These are phyloP conservation scores for Opisthograptis luteolata DNA, from an alignment of 2,888 invertebrate genomes.

Conservation along the genomic window DNA sequence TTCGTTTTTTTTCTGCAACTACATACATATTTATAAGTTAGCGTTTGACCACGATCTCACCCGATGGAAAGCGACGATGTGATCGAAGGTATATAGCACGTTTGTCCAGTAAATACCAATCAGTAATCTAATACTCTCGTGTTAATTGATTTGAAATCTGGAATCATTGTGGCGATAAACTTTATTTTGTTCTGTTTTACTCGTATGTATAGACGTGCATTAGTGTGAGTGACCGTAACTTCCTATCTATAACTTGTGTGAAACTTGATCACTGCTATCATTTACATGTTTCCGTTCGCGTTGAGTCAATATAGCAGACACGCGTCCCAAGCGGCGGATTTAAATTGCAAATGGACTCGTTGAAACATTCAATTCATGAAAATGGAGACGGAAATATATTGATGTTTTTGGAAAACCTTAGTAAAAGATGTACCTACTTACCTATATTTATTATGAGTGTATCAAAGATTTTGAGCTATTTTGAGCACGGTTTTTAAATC, in stretches of 20 bases:
- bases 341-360: constrained; percentile 67
- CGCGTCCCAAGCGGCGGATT: constrained; percentile 58
- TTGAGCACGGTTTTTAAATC: too few relatives aligned
- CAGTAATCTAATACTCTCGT: too few relatives aligned
- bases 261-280: constrained; percentile 1
- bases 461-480: too few relatives aligned
- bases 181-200: not conserved
- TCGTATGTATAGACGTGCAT: not conserved
- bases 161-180: too few relatives aligned
- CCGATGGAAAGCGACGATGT: too few relatives aligned
- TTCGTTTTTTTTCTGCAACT: too few relatives aligned
- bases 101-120: too few relatives aligned
- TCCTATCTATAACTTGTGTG: not conserved
- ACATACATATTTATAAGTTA: too few relatives aligned
- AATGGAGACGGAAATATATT: constrained; percentile 43
- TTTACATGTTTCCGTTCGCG: constrained; percentile 8
- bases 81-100: too few relatives aligned
- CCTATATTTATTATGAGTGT: too few relatives aligned
- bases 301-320: constrained; percentile 61
- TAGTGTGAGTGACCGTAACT: not conserved
- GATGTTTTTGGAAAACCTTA: constrained; percentile 17
- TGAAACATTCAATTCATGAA: constrained; percentile 57
- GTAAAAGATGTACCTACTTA: not conserved
- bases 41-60: too few relatives aligned
- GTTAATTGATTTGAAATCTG: too few relatives aligned